Conservation (phyloP, 1,140 invertebrate genomes). For the Drosophila saltans region DNA sequence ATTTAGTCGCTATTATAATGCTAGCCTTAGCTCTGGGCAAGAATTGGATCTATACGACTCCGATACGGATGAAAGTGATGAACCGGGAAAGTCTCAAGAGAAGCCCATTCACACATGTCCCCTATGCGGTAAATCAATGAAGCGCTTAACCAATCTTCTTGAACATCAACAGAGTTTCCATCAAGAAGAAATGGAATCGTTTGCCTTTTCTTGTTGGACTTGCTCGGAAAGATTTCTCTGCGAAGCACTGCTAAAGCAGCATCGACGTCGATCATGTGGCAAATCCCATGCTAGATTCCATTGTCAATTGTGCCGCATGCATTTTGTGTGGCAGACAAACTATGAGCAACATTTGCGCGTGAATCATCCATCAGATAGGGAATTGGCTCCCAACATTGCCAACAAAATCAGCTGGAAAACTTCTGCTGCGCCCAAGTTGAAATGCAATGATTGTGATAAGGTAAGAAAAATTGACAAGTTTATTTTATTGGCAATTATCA, state of each 20-base stretch:
- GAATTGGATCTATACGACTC: constrained; percentile 72
- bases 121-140: constrained; percentile 40
- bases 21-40: constrained; percentile 56
- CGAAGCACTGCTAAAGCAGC: constrained; percentile 54
- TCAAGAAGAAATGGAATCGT: not conserved
- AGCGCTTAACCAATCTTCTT: constrained; percentile 33
- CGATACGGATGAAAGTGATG: constrained; percentile 45
- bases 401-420: constrained; percentile 16
- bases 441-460: constrained; percentile 84
- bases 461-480: not conserved
- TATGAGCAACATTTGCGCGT: constrained; percentile 45
- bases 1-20: constrained; percentile 67
- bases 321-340: constrained; percentile 68
- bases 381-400: not conserved
- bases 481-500: not conserved
- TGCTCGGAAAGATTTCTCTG: constrained; percentile 57
- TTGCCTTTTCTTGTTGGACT: constrained; percentile 44
- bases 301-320: constrained; percentile 50
- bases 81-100: not conserved
- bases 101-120: constrained; percentile 41
- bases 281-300: constrained; percentile 48
- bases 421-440: constrained; percentile 51
- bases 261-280: constrained; percentile 50
- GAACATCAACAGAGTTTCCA: constrained; percentile 58
- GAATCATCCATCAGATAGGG: constrained; percentile 23